Percentiles rank a stretch among this genome's conserved stretches.
Evolutionary conservation across 2,888 invertebrate genomes (phyloP).

Genomic region (Eupithecia pulchellata): DNA sequence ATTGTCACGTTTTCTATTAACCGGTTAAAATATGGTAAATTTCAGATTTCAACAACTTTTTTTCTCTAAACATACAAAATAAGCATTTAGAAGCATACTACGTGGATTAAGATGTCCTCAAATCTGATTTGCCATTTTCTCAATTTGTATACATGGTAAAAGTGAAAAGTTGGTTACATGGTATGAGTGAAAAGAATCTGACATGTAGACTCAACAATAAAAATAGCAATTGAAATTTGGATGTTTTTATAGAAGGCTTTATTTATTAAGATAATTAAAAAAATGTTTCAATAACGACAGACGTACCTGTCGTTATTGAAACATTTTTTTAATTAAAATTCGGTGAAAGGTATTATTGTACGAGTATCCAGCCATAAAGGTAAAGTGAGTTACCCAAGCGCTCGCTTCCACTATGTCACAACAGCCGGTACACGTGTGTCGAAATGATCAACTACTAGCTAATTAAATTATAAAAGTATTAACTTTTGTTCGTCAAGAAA

Average conservation of each 20-base stretch:
- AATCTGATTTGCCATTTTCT: not conserved
- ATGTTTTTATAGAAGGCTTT: not conserved
- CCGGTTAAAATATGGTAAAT: not conserved
- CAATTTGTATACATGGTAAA: not conserved
- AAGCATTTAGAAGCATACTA: no score
- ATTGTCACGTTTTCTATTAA: not conserved
- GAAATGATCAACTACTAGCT: constrained; percentile 1
- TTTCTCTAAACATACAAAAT: no score
- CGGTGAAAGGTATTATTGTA: constrained; percentile 41
- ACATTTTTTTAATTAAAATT: constrained; percentile 22
- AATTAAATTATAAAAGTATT: not conserved
- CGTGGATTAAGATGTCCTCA: not conserved
- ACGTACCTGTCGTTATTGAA: constrained; percentile 19
- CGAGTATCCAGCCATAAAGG: constrained; percentile 2
- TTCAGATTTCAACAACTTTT: no score
- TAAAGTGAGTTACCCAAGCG: constrained; percentile 32
- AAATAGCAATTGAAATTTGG: not conserved
- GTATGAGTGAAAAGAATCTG: not conserved
- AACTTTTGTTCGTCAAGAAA: not conserved
- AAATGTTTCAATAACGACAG: constrained; percentile 22
- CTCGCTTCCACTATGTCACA: constrained; percentile 38
- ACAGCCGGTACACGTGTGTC: constrained; percentile 26
- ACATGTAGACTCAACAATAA: not conserved
- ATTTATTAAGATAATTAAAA: not conserved
- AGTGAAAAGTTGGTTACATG: not conserved